Evolutionary conservation across 2,888 invertebrate species (phyloP).

Genomic region (Drosophila parthenogenetica): DNA sequence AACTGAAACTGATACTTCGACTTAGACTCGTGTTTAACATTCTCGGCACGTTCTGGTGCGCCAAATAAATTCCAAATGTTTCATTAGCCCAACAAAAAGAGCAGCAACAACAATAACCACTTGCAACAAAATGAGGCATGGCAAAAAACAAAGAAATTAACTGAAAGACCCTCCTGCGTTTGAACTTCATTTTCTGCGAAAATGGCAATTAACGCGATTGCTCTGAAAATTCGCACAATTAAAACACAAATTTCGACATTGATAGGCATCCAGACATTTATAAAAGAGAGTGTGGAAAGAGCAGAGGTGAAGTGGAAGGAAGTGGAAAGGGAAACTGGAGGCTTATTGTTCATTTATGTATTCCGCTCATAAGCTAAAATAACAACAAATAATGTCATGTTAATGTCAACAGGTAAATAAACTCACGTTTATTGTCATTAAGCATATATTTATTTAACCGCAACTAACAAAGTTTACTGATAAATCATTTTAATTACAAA

Average conservation of each 20-base stretch:
- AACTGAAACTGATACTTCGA: not conserved
- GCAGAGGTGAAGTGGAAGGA: too few species aligned
- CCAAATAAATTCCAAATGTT: constrained; percentile 56
- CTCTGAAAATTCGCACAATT: constrained; percentile 13
- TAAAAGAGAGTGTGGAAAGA: not conserved
- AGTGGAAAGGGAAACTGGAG: too few species aligned
- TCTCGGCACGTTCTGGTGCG: constrained; percentile 50
- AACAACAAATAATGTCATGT: not conserved
- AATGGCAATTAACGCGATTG: constrained; percentile 45
- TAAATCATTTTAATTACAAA: not conserved
- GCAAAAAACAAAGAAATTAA: constrained; percentile 48
- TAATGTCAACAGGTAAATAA: not conserved
- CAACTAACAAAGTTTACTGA: not conserved
- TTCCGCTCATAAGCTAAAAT: not conserved
- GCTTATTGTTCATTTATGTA: not conserved
- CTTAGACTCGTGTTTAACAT: constrained; percentile 15
- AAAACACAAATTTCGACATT: constrained; percentile 22
- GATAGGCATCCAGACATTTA: constrained; percentile 1
- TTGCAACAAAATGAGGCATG: constrained; percentile 13
- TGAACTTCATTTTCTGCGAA: constrained; percentile 13
- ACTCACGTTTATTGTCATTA: not conserved
- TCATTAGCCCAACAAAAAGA: constrained; percentile 38
- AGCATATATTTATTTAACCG: not conserved
- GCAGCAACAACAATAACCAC: not conserved
- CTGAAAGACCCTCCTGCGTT: constrained; percentile 13